phyloP scores from a whole-genome alignment of 2,113 vertebrate species.

The Typhlomys cinereus region DNA sequence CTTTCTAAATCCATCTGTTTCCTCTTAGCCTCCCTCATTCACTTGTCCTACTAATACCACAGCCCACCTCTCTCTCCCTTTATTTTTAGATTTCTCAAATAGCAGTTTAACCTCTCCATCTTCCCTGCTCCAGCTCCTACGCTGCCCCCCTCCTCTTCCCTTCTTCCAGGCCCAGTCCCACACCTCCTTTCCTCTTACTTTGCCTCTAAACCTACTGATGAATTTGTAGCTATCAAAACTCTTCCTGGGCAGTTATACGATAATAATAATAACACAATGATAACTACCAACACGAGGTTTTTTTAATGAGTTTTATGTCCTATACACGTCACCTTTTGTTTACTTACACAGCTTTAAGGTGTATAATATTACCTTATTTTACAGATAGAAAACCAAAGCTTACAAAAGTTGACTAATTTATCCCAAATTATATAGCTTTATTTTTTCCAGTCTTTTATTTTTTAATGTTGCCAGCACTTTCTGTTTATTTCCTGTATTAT shows the following conservation, averaged over 20 bases:
- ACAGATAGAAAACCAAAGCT: neutral
- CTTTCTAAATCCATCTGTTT: slow-evolving; percentile 4
- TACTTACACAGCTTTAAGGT: neutral
- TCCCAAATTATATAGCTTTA: neutral
- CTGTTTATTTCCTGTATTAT: slow-evolving; percentile 40
- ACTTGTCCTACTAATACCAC: neutral
- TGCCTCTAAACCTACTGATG: neutral
- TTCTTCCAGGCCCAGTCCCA: neutral
- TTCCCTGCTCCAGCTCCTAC: neutral
- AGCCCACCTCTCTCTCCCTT: neutral
- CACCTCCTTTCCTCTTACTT: neutral
- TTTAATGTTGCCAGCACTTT: slow-evolving; percentile 16
- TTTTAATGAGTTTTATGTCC: neutral
- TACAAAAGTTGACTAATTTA: neutral
- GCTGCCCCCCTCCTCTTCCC: neutral
- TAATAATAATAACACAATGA: neutral
- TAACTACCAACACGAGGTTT: neutral
- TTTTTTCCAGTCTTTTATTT: no score
- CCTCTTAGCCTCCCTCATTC: neutral
- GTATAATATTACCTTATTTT: slow-evolving; percentile 9
- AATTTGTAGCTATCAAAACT: neutral
- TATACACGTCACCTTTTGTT: neutral
- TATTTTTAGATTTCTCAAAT: neutral
- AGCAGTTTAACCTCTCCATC: neutral
- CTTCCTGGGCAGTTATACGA: neutral